A percentile compares a stretch with the other conserved stretches of the same genome.
phyloP scores from a whole-genome alignment of 1,140 invertebrate species.

The Cotesia glomerata region DNA sequence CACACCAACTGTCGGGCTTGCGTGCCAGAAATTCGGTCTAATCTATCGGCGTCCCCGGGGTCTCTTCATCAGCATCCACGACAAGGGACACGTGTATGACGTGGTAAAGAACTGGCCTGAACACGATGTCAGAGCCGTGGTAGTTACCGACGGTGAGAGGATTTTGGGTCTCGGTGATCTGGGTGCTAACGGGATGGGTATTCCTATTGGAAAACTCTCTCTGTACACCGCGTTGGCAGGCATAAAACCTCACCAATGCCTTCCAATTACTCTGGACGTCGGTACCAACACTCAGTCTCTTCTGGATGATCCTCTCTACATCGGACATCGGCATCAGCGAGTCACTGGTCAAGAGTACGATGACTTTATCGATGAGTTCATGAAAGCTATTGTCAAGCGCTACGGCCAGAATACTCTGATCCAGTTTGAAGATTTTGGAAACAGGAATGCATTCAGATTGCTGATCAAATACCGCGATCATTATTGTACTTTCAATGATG shows the following conservation, averaged over 20 bases:
- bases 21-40: constrained; percentile 95
- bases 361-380: constrained; percentile 96
- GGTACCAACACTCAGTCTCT: constrained; percentile 88
- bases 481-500: constrained; percentile 96
- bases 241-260: constrained; percentile 86
- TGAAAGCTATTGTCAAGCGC: constrained; percentile 85
- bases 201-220: constrained; percentile 89
- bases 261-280: constrained; percentile 90
- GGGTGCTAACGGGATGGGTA: constrained; percentile 94
- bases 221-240: constrained; percentile 92
- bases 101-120: constrained; percentile 88
- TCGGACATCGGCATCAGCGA: constrained; percentile 85
- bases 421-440: constrained; percentile 96
- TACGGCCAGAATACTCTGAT: constrained; percentile 85
- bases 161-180: constrained; percentile 92
- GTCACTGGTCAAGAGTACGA: constrained; percentile 85
- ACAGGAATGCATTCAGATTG: constrained; percentile 87
- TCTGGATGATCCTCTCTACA: constrained; percentile 89
- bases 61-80: constrained; percentile 96
- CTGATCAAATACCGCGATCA: constrained; percentile 82
- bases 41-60: constrained; percentile 90
- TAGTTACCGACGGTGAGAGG: constrained; percentile 93
- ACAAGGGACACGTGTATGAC: constrained; percentile 89
- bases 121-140: constrained; percentile 85
- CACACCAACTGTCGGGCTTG: constrained; percentile 90